Evolutionary conservation across 2,797 vertebrate species (phyloP).

Genomic region (Hybognathus amarus): DNA sequence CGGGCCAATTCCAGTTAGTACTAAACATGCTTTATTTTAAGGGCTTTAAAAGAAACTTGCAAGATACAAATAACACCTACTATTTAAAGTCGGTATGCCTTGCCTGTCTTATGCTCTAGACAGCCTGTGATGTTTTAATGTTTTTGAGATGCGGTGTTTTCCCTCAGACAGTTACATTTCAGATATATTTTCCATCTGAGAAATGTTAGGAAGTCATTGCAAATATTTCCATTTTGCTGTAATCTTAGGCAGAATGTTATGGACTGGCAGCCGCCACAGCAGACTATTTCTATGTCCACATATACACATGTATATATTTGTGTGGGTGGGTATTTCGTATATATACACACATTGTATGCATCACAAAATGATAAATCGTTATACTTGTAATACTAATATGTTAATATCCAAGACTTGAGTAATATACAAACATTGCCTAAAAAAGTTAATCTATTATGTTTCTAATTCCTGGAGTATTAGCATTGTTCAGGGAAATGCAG

Average conservation of each 20-base stretch:
- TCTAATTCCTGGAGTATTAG: too few species aligned
- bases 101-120: too few species aligned
- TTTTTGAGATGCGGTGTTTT: neutral
- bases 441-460: neutral
- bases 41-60: neutral
- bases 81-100: too few species aligned
- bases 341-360: too few species aligned
- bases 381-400: neutral
- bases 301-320: too few species aligned
- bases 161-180: neutral
- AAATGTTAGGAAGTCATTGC: too few species aligned
- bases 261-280: too few species aligned
- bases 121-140: too few species aligned
- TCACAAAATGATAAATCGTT: neutral
- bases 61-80: neutral
- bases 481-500: neutral
- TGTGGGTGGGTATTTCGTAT: too few species aligned
- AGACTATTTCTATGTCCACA: too few species aligned
- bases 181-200: neutral
- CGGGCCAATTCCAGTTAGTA: too few species aligned
- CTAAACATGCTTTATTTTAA: neutral
- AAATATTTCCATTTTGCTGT: neutral
- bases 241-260: neutral
- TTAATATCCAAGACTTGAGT: neutral
- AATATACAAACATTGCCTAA: neutral